Conservation (phyloP, 2,888 invertebrate genomes). For the Bruchidius siliquastri region DNA sequence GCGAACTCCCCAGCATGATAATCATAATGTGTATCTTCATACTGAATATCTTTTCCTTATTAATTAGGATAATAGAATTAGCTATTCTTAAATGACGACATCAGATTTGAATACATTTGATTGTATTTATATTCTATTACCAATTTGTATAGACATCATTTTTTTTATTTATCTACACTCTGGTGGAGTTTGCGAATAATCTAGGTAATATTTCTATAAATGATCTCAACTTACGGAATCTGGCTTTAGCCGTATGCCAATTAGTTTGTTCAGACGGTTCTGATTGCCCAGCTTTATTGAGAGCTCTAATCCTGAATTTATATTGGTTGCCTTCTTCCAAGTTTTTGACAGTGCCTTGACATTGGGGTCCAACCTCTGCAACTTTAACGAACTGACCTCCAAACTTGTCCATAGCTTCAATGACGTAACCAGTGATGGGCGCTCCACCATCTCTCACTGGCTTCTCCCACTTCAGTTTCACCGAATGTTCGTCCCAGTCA, state of each 20-base stretch:
- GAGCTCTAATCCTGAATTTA: conserved; percentile 88
- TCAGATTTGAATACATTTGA: too few relatives aligned
- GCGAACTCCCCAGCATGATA: too few relatives aligned
- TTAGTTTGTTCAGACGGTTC: conserved; percentile 89
- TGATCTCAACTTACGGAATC: conserved; percentile 68
- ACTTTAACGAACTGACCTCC: conserved; percentile 80
- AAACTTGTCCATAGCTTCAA: conserved; percentile 89
- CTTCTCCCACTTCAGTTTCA: conserved; percentile 86
- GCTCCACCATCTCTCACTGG: conserved; percentile 89
- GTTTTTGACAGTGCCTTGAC: conserved; percentile 82
- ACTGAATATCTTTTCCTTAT: too few relatives aligned
- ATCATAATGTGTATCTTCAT: too few relatives aligned
- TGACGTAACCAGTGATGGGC: conserved; percentile 87
- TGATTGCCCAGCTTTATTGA: conserved; percentile 92
- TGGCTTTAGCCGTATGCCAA: conserved; percentile 84
- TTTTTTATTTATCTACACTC: too few relatives aligned
- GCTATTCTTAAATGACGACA: too few relatives aligned
- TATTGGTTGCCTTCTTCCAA: conserved; percentile 93
- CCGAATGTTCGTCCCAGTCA: conserved; percentile 88
- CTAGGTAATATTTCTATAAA: too few relatives aligned
- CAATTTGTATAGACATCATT: too few relatives aligned
- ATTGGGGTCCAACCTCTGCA: conserved; percentile 78
- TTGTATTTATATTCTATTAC: too few relatives aligned
- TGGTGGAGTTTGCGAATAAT: too few relatives aligned
- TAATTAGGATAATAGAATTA: too few relatives aligned